phyloP scores from a whole-genome alignment of 2,113 vertebrate genomes.

The Vombatus ursinus region DNA sequence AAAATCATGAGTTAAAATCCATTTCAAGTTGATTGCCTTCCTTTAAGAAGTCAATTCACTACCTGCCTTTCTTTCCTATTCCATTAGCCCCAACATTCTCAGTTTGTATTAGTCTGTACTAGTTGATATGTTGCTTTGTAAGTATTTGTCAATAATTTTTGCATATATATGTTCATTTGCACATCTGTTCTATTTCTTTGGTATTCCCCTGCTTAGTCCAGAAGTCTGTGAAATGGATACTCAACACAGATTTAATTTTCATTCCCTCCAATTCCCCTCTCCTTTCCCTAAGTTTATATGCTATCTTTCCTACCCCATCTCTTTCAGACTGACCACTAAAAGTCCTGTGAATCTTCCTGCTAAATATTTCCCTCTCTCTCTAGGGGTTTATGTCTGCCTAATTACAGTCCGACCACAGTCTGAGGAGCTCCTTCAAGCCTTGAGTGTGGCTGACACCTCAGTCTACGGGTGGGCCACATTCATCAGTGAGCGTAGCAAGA shows the following conservation, averaged over 20 bases:
- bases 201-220: background rate
- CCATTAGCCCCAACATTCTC: too few species aligned
- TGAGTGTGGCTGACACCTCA: conserved; percentile 70
- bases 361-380: background rate
- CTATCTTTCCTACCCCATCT: background rate
- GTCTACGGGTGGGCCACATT: conserved; percentile 71
- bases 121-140: background rate
- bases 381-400: conserved; percentile 79
- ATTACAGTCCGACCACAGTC: conserved; percentile 65
- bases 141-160: background rate
- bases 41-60: background rate
- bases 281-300: background rate
- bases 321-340: background rate
- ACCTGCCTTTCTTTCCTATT: background rate
- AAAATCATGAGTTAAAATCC: background rate
- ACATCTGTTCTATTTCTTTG: background rate
- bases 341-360: conserved; percentile 17
- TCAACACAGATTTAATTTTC: conserved; percentile 9
- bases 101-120: background rate
- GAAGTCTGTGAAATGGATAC: background rate
- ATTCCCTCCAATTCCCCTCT: background rate
- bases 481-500: conserved; percentile 48
- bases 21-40: background rate
- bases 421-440: conserved; percentile 60
- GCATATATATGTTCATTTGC: background rate